phyloP scores from a whole-genome alignment of 2,797 vertebrate species.

The Enteromius viviparus region DNA sequence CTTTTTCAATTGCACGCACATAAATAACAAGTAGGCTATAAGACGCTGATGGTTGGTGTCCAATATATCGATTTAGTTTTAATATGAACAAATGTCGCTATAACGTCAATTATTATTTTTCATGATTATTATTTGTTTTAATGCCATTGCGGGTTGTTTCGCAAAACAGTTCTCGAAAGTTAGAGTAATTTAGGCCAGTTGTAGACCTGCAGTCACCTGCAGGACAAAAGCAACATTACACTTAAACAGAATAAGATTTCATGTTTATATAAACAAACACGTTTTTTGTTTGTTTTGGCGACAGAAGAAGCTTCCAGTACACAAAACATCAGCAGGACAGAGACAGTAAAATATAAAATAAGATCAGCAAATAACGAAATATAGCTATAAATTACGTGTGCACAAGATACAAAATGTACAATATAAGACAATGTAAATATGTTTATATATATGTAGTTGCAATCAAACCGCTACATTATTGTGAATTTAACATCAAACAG shows the following conservation, averaged over 20 bases:
- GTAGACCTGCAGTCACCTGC: not conserved
- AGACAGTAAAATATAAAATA: not conserved
- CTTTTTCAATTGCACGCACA: not conserved
- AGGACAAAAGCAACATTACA: slow-evolving; percentile 7
- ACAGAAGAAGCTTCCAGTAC: not conserved
- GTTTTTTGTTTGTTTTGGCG: not conserved
- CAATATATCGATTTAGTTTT: not conserved
- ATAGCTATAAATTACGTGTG: not conserved
- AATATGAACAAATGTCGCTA: not conserved
- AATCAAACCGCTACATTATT: not conserved
- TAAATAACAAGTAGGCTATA: not conserved
- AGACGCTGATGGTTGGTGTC: too few species aligned
- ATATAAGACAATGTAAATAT: not conserved
- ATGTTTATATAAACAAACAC: not conserved
- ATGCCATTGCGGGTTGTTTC: not conserved
- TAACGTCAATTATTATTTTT: not conserved
- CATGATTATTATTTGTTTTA: not conserved
- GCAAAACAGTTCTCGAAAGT: not conserved
- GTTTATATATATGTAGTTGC: not conserved
- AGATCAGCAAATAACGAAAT: not conserved
- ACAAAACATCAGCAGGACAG: not conserved
- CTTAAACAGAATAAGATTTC: not conserved
- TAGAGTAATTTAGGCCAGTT: not conserved
- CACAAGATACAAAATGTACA: not conserved
- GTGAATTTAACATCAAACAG: not conserved